Percentiles rank a stretch among this genome's conserved stretches.
phyloP scores from a whole-genome alignment of 2,888 invertebrate species.

The Drosophila flavopinicola region DNA sequence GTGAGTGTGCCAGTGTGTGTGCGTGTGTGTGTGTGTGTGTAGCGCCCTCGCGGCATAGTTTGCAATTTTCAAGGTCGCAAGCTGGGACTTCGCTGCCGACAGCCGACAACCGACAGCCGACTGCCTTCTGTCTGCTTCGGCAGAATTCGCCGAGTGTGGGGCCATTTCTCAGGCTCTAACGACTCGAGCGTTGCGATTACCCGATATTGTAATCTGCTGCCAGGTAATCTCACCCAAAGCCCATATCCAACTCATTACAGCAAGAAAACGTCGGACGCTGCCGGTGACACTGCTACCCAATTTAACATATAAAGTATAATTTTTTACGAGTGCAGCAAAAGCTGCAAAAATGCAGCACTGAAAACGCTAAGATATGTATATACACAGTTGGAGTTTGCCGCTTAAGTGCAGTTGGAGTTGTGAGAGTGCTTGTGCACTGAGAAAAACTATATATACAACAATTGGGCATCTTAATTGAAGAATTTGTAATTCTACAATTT shows the following conservation, averaged over 20 bases:
- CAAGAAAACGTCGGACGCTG: slow-evolving; percentile 14
- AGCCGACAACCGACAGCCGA: neutral
- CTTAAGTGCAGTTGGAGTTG: neutral
- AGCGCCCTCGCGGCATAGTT: slow-evolving; percentile 79
- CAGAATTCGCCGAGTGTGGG: slow-evolving; percentile 57
- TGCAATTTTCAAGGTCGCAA: slow-evolving; percentile 75
- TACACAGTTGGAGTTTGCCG: slow-evolving; percentile 24
- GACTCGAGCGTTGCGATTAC: slow-evolving; percentile 42
- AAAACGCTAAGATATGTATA: slow-evolving; percentile 49
- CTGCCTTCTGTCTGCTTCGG: slow-evolving; percentile 37
- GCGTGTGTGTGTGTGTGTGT: slow-evolving; percentile 38
- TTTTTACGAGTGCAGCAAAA: slow-evolving; percentile 68
- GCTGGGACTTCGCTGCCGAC: slow-evolving; percentile 14
- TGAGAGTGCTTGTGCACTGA: slow-evolving; percentile 8
- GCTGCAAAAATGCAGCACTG: slow-evolving; percentile 37
- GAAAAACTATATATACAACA: no score
- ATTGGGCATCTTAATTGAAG: no score
- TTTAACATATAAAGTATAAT: slow-evolving; percentile 61
- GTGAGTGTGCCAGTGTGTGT: slow-evolving; percentile 32
- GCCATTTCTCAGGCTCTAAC: slow-evolving; percentile 69
- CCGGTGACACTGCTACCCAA: slow-evolving; percentile 45
- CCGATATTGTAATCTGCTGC: slow-evolving; percentile 69
- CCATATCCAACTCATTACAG: slow-evolving; percentile 56
- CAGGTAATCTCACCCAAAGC: slow-evolving; percentile 62
- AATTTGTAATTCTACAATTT: no score